Base-by-base conservation (phyloP, 2,888 invertebrate species). In the Colletes collaris region DNA sequence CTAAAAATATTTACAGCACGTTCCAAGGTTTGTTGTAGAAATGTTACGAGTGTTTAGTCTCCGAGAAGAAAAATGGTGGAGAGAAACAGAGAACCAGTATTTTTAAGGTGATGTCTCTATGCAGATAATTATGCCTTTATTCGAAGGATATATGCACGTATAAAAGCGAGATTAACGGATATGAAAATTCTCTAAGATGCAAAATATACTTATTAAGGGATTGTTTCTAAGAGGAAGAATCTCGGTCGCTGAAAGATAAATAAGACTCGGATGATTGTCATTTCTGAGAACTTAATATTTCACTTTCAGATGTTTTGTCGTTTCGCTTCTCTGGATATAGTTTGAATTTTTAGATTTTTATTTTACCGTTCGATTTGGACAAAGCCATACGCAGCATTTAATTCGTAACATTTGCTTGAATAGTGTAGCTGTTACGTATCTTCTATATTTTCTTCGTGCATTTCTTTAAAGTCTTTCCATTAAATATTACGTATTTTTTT, bases 91-190 rank as follows among this genome's bases (percentile, higher is more conserved):
- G 81, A 82, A 85, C 27, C 86, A 87, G 84, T 88, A 88, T 88
- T 89, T 88, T 88, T 87, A 84, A 87, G 82, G 85, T 69, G 74
- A 85, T 79, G 79, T 81, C 82, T 86, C 83, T 88, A 79, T 76
- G 84, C 83, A 76, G 76, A 83, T 67, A 65, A 80, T 76, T 72
- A 73, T 52, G 79, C 78, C 82, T 86, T 87, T 81, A 72, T 63
- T 80, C 56, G 55, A 72, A 79, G 50, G 52, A 65, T 82, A 74
- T 69, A 73, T 72, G 55, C 66, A 68, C 68, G 27, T 2, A 2
- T 73, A 55, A 46, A 59, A 68, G 52, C 58, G 50, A 59, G 56
- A 76, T 71, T 62, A 68, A 68, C 63, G 27, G 59, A 27, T 69
- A 55, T 50, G 56, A 71, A 40, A 65, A 75, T 65, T 62, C 59